Evolutionary conservation across 2,113 vertebrate genomes (phyloP).

Genomic region (Petaurus breviceps): DNA sequence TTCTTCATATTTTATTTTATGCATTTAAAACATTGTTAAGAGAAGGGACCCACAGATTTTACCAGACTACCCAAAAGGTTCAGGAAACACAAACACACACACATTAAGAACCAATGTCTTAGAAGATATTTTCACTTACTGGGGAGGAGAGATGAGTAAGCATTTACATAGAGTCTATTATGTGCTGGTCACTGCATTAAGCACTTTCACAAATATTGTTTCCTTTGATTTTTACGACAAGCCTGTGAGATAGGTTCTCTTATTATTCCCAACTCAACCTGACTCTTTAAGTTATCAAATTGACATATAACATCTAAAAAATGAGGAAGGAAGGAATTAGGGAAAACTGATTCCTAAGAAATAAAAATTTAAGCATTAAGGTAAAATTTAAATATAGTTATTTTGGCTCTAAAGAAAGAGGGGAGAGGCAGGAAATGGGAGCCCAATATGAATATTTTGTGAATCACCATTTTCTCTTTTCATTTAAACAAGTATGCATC

Average conservation of each 20-base stretch:
- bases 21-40: not conserved
- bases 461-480: not conserved
- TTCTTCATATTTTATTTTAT: not conserved
- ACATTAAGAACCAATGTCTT: not conserved
- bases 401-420: not conserved
- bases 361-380: not conserved
- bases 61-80: not conserved
- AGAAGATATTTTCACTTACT: not conserved
- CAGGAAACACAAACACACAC: not conserved
- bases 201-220: not conserved
- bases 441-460: not conserved
- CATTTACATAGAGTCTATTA: not conserved
- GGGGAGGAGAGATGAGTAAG: not conserved
- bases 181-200: not conserved
- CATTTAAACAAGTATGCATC: not conserved
- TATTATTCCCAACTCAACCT: not conserved
- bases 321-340: not conserved
- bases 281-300: not conserved
- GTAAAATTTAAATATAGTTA: not conserved
- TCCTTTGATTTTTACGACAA: not conserved
- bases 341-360: not conserved
- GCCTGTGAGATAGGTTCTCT: not conserved
- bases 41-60: not conserved
- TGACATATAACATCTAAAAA: not conserved
- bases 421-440: not conserved